A percentile compares a stretch with the other conserved stretches of the same genome.
Conservation (phyloP, 2,888 invertebrate species). For the Napeogenes sylphis region DNA sequence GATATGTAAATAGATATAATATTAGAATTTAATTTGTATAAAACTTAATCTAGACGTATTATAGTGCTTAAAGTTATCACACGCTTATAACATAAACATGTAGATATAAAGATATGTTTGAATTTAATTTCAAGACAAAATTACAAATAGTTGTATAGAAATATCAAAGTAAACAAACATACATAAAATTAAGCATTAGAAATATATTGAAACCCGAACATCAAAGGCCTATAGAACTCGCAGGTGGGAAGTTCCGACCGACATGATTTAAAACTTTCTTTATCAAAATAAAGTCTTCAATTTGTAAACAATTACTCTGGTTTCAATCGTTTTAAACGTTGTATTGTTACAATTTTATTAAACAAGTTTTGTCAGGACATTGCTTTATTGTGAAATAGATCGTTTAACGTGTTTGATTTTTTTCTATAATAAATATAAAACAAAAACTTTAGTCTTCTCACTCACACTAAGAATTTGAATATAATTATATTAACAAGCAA, state of each 20-base stretch:
- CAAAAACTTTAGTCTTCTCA: background rate
- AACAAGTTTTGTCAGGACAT: background rate
- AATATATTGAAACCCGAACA: background rate
- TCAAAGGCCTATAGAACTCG: background rate
- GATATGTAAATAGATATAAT: constrained; percentile 16
- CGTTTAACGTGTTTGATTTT: background rate
- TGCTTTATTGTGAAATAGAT: background rate
- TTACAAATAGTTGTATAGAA: background rate
- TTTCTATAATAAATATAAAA: background rate
- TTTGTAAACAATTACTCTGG: constrained; percentile 19
- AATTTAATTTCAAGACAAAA: background rate
- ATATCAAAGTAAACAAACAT: background rate
- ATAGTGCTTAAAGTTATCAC: background rate
- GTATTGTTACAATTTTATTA: constrained; percentile 16
- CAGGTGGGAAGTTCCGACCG: background rate
- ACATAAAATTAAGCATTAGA: background rate
- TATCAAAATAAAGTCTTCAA: constrained; percentile 25
- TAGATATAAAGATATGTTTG: background rate
- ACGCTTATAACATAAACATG: background rate
- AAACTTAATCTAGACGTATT: background rate
- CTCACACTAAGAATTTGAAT: too few species aligned
- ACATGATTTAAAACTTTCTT: constrained; percentile 21
- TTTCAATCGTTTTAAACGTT: constrained; percentile 17
- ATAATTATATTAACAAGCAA: too few species aligned
- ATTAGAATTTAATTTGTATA: too few species aligned